phyloP scores from a whole-genome alignment of 1,140 invertebrate species.

The Mycetomoellerius zeteki region DNA sequence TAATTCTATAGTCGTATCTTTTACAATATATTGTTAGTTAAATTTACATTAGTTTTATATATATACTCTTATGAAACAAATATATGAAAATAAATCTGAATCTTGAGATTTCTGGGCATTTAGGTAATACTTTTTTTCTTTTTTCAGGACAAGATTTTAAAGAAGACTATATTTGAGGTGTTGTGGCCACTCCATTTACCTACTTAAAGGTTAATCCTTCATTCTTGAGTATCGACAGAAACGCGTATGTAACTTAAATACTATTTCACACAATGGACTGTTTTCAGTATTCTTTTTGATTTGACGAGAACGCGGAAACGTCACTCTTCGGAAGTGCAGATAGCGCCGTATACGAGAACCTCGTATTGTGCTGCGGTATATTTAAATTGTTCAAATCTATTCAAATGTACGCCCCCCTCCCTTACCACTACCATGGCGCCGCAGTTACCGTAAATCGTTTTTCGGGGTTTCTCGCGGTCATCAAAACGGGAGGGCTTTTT shows the following conservation, averaged over 20 bases:
- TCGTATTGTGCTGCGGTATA: slow-evolving; percentile 4
- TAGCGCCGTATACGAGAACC: not conserved
- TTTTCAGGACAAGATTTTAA: no score
- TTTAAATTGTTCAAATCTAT: slow-evolving; percentile 28
- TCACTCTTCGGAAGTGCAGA: not conserved
- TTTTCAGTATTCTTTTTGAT: slow-evolving; percentile 19
- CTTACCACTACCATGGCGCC: not conserved
- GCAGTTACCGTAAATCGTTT: slow-evolving; percentile 33
- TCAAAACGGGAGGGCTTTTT: not conserved
- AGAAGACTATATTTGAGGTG: no score
- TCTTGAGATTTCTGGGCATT: no score
- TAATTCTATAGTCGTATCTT: no score
- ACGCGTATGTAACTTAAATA: slow-evolving; percentile 3
- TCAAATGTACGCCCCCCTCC: not conserved
- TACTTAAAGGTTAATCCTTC: not conserved
- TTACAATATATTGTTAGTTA: no score
- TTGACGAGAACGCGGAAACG: not conserved
- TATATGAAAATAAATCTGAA: no score
- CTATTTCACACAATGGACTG: not conserved
- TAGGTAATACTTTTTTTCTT: no score
- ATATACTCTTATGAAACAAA: no score
- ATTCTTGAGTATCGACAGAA: not conserved
- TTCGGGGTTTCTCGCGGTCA: slow-evolving; percentile 42
- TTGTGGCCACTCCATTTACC: no score
- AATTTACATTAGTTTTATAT: no score